A percentile compares a stretch with the other conserved stretches of the same genome.
phyloP scores from a whole-genome alignment of 1,140 invertebrate species.

The Helicoverpa armigera region DNA sequence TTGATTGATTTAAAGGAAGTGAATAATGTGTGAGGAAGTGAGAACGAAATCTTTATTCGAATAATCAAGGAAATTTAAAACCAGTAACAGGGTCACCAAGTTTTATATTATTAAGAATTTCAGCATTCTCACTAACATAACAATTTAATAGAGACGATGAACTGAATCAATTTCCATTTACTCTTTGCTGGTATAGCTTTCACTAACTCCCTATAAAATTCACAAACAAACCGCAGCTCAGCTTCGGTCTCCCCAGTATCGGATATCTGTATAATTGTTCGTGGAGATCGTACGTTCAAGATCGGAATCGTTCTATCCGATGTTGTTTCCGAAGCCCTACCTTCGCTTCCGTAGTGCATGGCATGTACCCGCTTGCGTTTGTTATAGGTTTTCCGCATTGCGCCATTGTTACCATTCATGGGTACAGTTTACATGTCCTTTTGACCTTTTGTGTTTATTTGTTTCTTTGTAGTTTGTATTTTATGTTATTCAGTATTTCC shows the following conservation, averaged over 20 bases:
- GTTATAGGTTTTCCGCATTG: constrained; percentile 46
- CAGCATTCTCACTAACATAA: too few relatives aligned
- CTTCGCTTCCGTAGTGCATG: constrained; percentile 28
- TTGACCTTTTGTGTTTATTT: not conserved
- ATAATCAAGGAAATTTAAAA: too few relatives aligned
- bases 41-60: too few relatives aligned
- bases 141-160: too few relatives aligned
- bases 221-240: not conserved
- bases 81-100: too few relatives aligned
- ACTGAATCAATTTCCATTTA: too few relatives aligned
- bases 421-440: constrained; percentile 20
- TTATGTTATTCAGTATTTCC: not conserved
- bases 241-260: not conserved
- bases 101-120: too few relatives aligned
- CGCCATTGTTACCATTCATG: constrained; percentile 40
- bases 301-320: constrained; percentile 11
- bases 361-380: constrained; percentile 21
- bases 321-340: constrained; percentile 39
- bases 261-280: constrained; percentile 16
- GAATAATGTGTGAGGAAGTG: too few relatives aligned
- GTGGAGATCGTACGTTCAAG: constrained; percentile 3
- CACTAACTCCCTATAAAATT: constrained; percentile 1
- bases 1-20: too few relatives aligned
- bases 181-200: not conserved
- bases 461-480: not conserved